These are phyloP conservation scores for Teinopalpus imperialis DNA, from an alignment of 2,888 invertebrate genomes.

Conservation along the genomic window DNA sequence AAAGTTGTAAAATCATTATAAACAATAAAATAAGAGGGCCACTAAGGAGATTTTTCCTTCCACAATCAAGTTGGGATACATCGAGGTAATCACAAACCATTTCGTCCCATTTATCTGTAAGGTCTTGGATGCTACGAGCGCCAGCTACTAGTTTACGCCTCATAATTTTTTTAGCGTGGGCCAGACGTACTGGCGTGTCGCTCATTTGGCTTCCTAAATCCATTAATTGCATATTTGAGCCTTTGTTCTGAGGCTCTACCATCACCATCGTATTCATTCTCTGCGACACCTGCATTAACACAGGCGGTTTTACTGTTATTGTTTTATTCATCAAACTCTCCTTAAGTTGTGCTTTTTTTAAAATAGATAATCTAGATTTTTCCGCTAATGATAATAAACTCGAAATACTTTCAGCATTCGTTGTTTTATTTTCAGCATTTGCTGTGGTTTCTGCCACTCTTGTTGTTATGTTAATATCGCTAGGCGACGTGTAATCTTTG, in stretches of 20 bases:
- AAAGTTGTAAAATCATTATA: conserved; percentile 4
- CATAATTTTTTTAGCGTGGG: conserved; percentile 59
- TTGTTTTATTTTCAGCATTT: background rate
- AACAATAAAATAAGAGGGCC: conserved; percentile 1
- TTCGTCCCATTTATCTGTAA: conserved; percentile 67
- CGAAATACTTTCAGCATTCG: background rate
- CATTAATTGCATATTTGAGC: conserved; percentile 11
- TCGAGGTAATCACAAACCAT: conserved; percentile 69
- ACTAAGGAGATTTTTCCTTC: background rate
- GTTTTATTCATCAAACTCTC: conserved; percentile 40
- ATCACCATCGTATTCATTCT: conserved; percentile 56
- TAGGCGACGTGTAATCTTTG: background rate
- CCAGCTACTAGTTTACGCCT: conserved; percentile 55
- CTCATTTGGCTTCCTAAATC: conserved; percentile 26
- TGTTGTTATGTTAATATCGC: conserved; percentile 10
- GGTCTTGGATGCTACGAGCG: conserved; percentile 56
- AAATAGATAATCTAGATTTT: conserved; percentile 62
- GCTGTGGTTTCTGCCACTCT: conserved; percentile 2
- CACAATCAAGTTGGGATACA: conserved; percentile 41
- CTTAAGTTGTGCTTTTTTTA: conserved; percentile 59
- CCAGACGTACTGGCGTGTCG: conserved; percentile 48
- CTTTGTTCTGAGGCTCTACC: conserved; percentile 49
- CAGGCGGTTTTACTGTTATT: conserved; percentile 55
- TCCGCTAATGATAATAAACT: conserved; percentile 55
- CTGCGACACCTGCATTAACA: conserved; percentile 58